phyloP scores from a whole-genome alignment of 2,113 vertebrate species.

The Genyomyrus donnyi region DNA sequence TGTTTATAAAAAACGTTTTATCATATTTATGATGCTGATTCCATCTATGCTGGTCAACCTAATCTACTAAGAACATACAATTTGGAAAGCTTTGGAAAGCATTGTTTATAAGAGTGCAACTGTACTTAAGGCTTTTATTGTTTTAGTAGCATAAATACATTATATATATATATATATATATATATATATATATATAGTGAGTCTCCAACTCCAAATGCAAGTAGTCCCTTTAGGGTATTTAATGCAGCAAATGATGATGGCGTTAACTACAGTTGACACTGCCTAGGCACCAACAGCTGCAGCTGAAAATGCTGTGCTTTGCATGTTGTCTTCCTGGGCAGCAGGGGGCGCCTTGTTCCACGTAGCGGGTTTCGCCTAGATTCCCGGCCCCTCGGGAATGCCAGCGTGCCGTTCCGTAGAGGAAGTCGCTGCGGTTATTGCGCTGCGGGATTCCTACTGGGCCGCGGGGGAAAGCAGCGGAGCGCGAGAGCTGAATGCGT shows the following conservation, averaged over 20 bases:
- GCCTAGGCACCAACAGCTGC: not conserved
- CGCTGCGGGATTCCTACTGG: slow-evolving; percentile 37
- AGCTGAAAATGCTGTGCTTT: too few relatives aligned
- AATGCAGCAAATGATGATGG: not conserved
- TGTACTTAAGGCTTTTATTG: not conserved
- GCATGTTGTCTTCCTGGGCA: not conserved
- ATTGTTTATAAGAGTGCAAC: not conserved
- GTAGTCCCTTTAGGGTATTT: not conserved
- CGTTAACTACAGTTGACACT: not conserved
- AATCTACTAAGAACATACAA: not conserved
- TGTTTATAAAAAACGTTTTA: not conserved
- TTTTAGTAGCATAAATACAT: not conserved
- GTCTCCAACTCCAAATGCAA: not conserved
- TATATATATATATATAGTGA: not conserved
- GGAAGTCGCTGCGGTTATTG: slow-evolving; percentile 48
- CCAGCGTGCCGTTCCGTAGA: slow-evolving; percentile 20
- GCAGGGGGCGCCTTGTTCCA: not conserved
- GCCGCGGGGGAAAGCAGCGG: not conserved
- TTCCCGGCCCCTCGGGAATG: not conserved
- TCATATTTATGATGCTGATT: not conserved
- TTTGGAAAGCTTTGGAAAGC: not conserved
- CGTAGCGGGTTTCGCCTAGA: not conserved
- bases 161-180: slow-evolving; percentile 19
- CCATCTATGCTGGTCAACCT: not conserved
- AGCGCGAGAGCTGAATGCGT: not conserved